Evolutionary conservation across 2,113 vertebrate species (phyloP).

Genomic region (Todiramphus chloris): DNA sequence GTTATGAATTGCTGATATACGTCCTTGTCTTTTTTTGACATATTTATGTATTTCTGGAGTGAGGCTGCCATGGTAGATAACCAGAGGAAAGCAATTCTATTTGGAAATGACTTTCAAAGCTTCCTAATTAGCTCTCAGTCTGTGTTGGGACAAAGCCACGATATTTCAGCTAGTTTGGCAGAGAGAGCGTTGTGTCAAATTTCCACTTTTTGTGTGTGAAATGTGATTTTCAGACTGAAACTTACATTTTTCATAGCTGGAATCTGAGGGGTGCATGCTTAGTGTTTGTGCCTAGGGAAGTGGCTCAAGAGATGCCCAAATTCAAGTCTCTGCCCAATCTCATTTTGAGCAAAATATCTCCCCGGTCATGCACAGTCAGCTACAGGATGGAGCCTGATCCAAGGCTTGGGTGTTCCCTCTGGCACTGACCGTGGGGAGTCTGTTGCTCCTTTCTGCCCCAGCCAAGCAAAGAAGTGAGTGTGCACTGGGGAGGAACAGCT

Average conservation of each 20-base stretch:
- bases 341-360: not conserved
- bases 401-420: not conserved
- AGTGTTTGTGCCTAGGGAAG: not conserved
- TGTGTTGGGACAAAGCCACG: conserved; percentile 46
- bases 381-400: not conserved
- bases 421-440: not conserved
- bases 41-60: not conserved
- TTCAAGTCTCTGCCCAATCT: not conserved
- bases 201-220: conserved; percentile 23
- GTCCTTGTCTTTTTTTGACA: not conserved
- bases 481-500: conserved; percentile 28
- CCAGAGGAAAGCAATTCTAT: conserved; percentile 11
- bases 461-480: not conserved
- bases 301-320: not conserved
- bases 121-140: conserved; percentile 49
- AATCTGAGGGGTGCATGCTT: not conserved
- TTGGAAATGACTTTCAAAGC: not conserved
- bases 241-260: conserved; percentile 1
- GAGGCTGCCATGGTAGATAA: conserved; percentile 1
- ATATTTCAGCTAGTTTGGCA: conserved; percentile 42
- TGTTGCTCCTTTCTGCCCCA: not conserved
- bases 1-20: not conserved
- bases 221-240: conserved; percentile 39
- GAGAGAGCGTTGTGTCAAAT: conserved; percentile 29
- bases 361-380: not conserved